These are phyloP conservation scores for Argyra leucocephala DNA, from an alignment of 2,888 invertebrate genomes.

Conservation along the genomic window DNA sequence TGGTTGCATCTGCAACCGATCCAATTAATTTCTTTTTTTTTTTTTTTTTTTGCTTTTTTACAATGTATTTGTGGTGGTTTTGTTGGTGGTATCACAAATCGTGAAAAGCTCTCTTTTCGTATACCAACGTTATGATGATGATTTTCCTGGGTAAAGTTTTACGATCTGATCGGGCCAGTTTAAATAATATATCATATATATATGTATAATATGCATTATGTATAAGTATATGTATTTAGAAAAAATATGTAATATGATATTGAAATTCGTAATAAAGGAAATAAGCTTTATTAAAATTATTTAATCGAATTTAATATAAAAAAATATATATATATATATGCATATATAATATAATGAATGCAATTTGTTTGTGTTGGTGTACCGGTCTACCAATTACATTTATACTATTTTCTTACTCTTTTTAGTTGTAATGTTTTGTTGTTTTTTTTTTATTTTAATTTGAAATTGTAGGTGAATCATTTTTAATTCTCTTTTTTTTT, in stretches of 20 bases:
- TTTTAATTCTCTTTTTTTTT: background rate
- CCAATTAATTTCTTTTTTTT: background rate
- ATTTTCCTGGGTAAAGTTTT: background rate
- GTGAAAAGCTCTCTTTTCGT: background rate
- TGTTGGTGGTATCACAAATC: too few relatives aligned
- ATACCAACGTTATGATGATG: background rate
- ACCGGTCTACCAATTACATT: background rate
- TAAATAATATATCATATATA: background rate
- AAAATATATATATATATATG: too few relatives aligned
- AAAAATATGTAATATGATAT: background rate
- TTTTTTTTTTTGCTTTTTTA: background rate
- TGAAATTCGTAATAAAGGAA: background rate
- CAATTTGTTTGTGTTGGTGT: background rate
- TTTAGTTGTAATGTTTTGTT: background rate
- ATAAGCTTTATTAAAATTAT: conserved; percentile 1
- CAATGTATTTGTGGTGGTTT: background rate
- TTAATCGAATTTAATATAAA: background rate
- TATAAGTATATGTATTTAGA: background rate
- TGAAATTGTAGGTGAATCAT: background rate
- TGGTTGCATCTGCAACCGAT: background rate
- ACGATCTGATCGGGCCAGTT: background rate
- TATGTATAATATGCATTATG: background rate
- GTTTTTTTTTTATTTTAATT: background rate
- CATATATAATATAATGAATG: background rate
- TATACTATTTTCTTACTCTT: background rate